Conservation (phyloP, 2,888 invertebrate species). For the Patella ulyssiponensis region DNA sequence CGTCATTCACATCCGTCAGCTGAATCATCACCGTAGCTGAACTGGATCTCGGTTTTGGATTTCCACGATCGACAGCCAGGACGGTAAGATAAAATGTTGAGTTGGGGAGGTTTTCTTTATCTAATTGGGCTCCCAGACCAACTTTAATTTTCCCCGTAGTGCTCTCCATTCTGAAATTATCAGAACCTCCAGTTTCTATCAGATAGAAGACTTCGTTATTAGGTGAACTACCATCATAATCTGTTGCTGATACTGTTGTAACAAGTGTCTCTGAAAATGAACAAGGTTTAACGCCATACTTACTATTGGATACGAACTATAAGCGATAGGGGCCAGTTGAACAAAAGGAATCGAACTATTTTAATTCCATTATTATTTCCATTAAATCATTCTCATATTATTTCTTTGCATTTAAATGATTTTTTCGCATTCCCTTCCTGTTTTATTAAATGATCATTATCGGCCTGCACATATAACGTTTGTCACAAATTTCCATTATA, state of each 20-base stretch:
- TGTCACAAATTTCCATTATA: too few species aligned
- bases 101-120: constrained; percentile 79
- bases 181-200: constrained; percentile 89
- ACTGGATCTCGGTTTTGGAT: constrained; percentile 26
- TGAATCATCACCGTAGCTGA: constrained; percentile 75
- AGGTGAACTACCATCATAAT: constrained; percentile 71
- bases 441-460: too few species aligned
- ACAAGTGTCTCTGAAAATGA: constrained; percentile 46
- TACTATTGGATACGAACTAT: too few species aligned
- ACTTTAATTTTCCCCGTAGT: constrained; percentile 87
- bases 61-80: constrained; percentile 63
- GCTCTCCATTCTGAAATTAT: constrained; percentile 93
- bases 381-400: too few species aligned
- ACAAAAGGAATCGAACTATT: too few species aligned
- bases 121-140: constrained; percentile 89
- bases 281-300: too few species aligned
- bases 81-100: constrained; percentile 54
- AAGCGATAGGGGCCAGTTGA: too few species aligned
- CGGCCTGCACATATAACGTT: not conserved
- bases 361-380: too few species aligned
- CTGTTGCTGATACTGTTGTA: constrained; percentile 51
- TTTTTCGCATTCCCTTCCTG: too few species aligned
- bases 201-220: constrained; percentile 92
- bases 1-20: constrained; percentile 93
- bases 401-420: too few species aligned